Conservation (phyloP, 2,888 invertebrate species). For the Axea sp. region DNA sequence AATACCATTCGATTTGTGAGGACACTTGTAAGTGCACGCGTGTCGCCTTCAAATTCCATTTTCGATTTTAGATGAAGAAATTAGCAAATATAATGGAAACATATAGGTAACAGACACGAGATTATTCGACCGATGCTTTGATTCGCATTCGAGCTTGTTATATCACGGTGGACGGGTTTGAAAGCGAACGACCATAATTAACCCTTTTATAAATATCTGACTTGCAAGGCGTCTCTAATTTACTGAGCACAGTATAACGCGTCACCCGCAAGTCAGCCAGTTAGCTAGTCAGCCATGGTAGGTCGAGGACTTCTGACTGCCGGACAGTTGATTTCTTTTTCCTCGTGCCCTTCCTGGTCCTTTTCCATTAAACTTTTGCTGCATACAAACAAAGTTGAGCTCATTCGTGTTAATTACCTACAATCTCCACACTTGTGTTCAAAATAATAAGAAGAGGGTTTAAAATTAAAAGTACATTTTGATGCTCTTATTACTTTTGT, state of each 20-base stretch:
- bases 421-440: conserved; percentile 50
- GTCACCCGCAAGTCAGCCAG: conserved; percentile 59
- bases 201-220: conserved; percentile 74
- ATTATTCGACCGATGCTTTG: too few species aligned
- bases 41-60: conserved; percentile 11
- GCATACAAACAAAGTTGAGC: conserved; percentile 66
- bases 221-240: conserved; percentile 73
- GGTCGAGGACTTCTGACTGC: conserved; percentile 49
- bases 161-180: conserved; percentile 19
- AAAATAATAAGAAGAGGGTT: conserved; percentile 40
- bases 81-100: too few species aligned
- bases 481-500: conserved; percentile 38
- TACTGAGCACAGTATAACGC: conserved; percentile 61
- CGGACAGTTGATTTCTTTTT: conserved; percentile 58
- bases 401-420: conserved; percentile 72
- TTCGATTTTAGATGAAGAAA: too few species aligned
- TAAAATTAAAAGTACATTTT: conserved; percentile 48
- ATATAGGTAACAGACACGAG: too few species aligned
- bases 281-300: conserved; percentile 48
- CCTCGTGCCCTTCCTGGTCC: conserved; percentile 50
- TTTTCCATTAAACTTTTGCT: conserved; percentile 50
- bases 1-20: conserved; percentile 12
- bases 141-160: too few species aligned
- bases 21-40: conserved; percentile 4
- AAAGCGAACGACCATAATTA: conserved; percentile 68